phyloP scores from a whole-genome alignment of 2,797 vertebrate genomes.

The Sitta carolinensis region DNA sequence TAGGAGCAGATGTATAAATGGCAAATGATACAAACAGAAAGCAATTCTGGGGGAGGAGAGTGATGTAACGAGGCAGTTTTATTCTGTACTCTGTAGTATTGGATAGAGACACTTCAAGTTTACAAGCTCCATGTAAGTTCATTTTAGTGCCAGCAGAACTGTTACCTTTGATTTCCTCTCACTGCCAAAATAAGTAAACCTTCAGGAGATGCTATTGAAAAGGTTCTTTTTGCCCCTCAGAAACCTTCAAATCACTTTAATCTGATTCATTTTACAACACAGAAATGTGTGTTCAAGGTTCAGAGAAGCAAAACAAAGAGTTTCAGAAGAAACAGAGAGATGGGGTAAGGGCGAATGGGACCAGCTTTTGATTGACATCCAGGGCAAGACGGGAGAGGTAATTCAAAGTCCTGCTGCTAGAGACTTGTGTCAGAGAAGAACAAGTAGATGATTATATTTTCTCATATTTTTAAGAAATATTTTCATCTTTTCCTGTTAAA shows the following conservation, averaged over 20 bases:
- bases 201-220: background rate
- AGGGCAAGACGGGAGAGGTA: background rate
- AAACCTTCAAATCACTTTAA: background rate
- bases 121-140: background rate
- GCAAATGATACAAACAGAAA: background rate
- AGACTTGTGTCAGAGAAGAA: background rate
- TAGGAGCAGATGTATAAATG: background rate
- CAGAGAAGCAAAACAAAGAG: background rate
- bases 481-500: background rate
- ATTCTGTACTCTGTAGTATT: slow-evolving; percentile 20
- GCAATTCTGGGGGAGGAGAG: background rate
- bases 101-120: background rate
- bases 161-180: background rate
- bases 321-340: slow-evolving; percentile 4
- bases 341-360: background rate
- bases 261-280: background rate
- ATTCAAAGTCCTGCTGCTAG: background rate
- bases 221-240: background rate
- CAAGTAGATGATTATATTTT: background rate
- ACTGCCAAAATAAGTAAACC: background rate
- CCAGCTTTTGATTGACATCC: background rate
- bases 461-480: background rate
- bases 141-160: background rate
- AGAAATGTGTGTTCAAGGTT: background rate
- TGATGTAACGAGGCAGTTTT: background rate